These are phyloP conservation scores for Camelus bactrianus DNA, from an alignment of 2,113 vertebrate genomes.

Conservation along the genomic window DNA sequence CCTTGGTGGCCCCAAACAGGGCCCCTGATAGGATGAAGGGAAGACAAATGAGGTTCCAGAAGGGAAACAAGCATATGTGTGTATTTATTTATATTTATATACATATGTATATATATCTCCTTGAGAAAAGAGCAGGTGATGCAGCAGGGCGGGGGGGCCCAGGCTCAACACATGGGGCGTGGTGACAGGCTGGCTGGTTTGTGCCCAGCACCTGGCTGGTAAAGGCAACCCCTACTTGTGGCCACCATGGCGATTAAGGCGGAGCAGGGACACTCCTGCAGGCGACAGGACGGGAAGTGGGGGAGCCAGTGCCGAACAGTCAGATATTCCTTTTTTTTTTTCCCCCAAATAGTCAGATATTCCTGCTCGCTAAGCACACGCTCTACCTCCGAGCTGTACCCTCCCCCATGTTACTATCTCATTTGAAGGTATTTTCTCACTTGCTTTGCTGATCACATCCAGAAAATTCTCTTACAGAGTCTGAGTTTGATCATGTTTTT, in stretches of 20 bases:
- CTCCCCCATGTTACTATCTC: neutral
- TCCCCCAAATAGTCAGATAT: too few species aligned
- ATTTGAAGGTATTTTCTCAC: neutral
- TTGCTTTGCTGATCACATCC: neutral
- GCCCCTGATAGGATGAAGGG: neutral
- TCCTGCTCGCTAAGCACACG: too few species aligned
- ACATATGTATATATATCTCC: neutral
- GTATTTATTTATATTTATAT: too few species aligned
- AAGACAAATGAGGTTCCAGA: neutral
- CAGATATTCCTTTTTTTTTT: neutral
- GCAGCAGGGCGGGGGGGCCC: neutral
- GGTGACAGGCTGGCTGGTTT: neutral
- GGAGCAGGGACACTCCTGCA: neutral
- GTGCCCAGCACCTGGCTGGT: neutral
- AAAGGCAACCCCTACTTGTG: neutral
- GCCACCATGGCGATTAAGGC: neutral
- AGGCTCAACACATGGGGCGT: neutral
- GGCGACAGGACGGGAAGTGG: neutral
- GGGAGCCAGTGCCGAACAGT: neutral
- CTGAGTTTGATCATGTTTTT: neutral
- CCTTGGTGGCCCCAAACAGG: neutral
- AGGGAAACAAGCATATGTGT: neutral
- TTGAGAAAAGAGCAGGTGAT: neutral
- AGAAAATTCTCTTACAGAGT: conserved; percentile 19
- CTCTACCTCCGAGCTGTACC: too few species aligned